Conservation (phyloP, 2,888 invertebrate species). For the Pachydiplax longipennis region DNA sequence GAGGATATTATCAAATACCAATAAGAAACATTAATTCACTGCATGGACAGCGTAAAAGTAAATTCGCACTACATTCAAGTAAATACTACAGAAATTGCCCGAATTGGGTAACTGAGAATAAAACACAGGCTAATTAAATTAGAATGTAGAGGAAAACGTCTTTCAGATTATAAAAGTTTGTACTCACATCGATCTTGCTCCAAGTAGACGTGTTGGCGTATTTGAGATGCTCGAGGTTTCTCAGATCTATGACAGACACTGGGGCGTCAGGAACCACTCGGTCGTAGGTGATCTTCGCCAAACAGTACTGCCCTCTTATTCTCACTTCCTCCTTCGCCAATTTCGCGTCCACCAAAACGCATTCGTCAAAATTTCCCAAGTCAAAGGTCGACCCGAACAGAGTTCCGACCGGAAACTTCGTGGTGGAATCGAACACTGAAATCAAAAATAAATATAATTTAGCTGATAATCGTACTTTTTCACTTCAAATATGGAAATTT, state of each 20-base stretch:
- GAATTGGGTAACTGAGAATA: too few species aligned
- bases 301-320: slow-evolving; percentile 51
- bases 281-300: slow-evolving; percentile 47
- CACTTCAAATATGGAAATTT: too few species aligned
- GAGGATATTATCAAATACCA: too few species aligned
- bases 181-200: background rate
- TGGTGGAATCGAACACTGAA: slow-evolving; percentile 48
- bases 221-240: background rate
- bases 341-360: slow-evolving; percentile 50
- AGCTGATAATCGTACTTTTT: too few species aligned
- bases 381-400: slow-evolving; percentile 46
- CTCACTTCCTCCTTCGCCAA: background rate
- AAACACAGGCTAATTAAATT: too few species aligned
- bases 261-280: background rate
- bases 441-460: background rate
- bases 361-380: slow-evolving; percentile 49
- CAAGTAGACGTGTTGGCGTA: slow-evolving; percentile 5
- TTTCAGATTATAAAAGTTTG: too few species aligned
- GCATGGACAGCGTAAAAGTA: too few species aligned
- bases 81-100: too few species aligned
- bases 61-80: too few species aligned
- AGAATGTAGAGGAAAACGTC: too few species aligned
- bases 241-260: background rate
- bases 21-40: too few species aligned
- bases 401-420: slow-evolving; percentile 48